phyloP scores from a whole-genome alignment of 2,888 invertebrate species.

The Trachelus iudaicus region DNA sequence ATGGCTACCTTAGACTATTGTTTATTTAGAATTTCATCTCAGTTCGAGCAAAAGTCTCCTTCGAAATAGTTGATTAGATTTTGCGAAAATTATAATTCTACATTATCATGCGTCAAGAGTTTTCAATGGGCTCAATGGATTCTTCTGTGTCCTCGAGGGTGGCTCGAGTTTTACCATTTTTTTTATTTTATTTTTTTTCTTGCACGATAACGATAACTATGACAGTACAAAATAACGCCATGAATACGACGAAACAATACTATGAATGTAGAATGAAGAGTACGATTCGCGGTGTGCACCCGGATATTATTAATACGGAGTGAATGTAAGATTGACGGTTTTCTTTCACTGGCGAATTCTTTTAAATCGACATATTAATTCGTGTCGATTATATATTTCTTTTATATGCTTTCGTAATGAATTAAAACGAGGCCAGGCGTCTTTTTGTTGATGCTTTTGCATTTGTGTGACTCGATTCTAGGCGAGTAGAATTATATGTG shows the following conservation, averaged over 20 bases:
- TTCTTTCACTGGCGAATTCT: not conserved
- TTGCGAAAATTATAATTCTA: not conserved
- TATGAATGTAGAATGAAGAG: not conserved
- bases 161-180: not conserved
- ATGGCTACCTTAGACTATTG: not conserved
- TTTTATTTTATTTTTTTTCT: conserved; percentile 3
- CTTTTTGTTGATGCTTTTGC: not conserved
- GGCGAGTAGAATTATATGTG: not conserved
- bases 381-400: not conserved
- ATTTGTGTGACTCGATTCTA: no score
- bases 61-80: not conserved
- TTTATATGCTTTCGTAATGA: not conserved
- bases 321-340: not conserved
- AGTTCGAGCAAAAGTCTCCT: not conserved
- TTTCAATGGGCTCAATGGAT: not conserved
- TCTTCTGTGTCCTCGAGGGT: not conserved
- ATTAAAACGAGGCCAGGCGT: not conserved
- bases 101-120: not conserved
- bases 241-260: not conserved
- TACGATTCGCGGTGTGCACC: not conserved
- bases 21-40: not conserved
- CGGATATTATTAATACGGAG: no score
- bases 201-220: not conserved
- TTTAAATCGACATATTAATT: not conserved
- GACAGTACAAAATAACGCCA: not conserved